Conservation (phyloP, 2,113 vertebrate species). For the Sminthopsis crassicaudata region DNA sequence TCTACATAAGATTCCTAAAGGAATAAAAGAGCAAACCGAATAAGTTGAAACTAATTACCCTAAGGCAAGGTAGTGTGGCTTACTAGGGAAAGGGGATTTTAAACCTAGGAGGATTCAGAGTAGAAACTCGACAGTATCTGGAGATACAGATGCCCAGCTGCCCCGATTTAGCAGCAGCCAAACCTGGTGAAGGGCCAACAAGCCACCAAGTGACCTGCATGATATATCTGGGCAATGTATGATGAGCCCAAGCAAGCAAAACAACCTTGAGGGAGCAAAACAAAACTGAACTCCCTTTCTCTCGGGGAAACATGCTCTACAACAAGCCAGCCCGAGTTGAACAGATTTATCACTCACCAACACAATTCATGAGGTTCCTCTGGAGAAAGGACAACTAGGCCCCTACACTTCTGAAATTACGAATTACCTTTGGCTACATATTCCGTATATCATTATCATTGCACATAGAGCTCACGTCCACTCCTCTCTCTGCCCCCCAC, state of each 20-base stretch:
- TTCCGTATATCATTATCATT: background rate
- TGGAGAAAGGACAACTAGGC: background rate
- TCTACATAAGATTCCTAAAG: background rate
- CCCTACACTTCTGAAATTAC: background rate
- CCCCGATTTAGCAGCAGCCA: background rate
- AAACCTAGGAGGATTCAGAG: background rate
- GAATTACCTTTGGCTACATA: background rate
- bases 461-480: background rate
- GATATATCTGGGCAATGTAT: background rate
- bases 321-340: background rate
- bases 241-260: background rate
- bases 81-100: background rate
- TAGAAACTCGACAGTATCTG: background rate
- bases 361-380: background rate
- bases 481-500: background rate
- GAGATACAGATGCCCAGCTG: background rate
- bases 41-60: background rate
- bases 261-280: background rate
- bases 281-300: background rate
- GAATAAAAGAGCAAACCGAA: background rate
- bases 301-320: background rate
- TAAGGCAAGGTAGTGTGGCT: background rate
- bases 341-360: background rate
- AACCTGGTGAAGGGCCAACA: background rate
- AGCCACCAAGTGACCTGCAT: background rate